Percentiles rank a stretch among this genome's conserved stretches.
phyloP scores from a whole-genome alignment of 1,140 invertebrate species.

The Rhyzopertha dominica region DNA sequence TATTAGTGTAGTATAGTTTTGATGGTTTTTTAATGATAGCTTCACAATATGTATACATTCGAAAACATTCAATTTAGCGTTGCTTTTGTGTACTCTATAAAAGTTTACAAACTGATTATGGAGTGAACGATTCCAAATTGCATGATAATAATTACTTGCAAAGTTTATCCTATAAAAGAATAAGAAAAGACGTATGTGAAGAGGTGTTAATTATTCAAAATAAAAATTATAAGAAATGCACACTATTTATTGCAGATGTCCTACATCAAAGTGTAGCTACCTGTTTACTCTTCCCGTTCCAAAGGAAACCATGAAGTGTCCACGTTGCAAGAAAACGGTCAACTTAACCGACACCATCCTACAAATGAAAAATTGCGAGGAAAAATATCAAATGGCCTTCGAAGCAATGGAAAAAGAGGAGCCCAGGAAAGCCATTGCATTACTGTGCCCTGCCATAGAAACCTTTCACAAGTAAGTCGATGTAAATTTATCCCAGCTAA shows the following conservation, averaged over 20 bases:
- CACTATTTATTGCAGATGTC: conserved; percentile 49
- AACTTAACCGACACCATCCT: conserved; percentile 48
- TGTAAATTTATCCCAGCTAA: neutral
- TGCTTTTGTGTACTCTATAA: too few species aligned
- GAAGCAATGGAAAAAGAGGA: conserved; percentile 47
- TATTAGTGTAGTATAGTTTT: too few species aligned
- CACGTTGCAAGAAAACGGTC: conserved; percentile 50
- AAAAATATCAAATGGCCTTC: conserved; percentile 49
- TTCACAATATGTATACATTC: too few species aligned
- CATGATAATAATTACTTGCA: neutral
- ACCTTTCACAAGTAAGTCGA: conserved; percentile 41
- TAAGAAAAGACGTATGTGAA: neutral
- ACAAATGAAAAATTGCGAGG: conserved; percentile 49
- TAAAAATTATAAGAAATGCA: conserved; percentile 33
- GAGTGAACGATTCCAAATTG: neutral
- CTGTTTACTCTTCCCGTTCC: conserved; percentile 47
- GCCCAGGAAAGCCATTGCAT: conserved; percentile 48
- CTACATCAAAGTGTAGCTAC: conserved; percentile 50
- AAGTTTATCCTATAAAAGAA: neutral
- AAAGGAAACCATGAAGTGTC: conserved; percentile 49
- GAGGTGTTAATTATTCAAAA: too few species aligned
- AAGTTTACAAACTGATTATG: neutral
- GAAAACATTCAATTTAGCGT: too few species aligned
- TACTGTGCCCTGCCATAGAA: conserved; percentile 46
- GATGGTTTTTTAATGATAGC: too few species aligned